A percentile compares a stretch with the other conserved stretches of the same genome.
Evolutionary conservation across 2,797 vertebrate species (phyloP).

Genomic region (Hippoglossus hippoglossus): DNA sequence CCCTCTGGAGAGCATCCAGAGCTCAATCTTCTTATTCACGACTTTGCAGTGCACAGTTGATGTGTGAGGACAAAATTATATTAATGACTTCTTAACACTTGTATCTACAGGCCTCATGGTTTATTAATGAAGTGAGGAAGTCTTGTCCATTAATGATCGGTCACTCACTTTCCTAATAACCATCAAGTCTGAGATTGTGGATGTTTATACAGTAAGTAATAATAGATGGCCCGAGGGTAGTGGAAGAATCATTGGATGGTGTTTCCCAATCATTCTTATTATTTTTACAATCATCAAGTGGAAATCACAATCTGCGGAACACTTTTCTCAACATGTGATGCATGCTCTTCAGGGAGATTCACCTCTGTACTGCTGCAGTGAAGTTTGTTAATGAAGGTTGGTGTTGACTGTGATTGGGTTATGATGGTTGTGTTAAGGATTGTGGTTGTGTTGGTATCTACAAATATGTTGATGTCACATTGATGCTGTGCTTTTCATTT

Average conservation of each 20-base stretch:
- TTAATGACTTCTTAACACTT: not conserved
- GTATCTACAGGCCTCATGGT: too few species aligned
- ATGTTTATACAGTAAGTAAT: not conserved
- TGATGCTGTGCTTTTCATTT: too few species aligned
- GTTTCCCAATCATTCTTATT: too few species aligned
- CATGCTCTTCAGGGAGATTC: too few species aligned
- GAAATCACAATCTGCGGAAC: not conserved
- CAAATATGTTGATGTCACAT: too few species aligned
- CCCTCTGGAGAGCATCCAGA: not conserved
- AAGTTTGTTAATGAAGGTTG: too few species aligned
- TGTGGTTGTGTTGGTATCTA: too few species aligned
- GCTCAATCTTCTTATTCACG: not conserved
- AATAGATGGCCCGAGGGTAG: not conserved
- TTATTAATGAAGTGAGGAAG: too few species aligned
- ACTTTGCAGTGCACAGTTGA: not conserved
- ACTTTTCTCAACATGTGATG: too few species aligned
- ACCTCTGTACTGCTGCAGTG: too few species aligned
- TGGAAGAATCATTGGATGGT: not conserved
- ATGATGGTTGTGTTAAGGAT: too few species aligned
- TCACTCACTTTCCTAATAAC: not conserved
- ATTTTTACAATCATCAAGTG: not conserved
- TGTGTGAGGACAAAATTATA: not conserved
- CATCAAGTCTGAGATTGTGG: not conserved
- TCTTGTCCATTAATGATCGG: not conserved
- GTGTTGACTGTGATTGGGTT: too few species aligned